These are phyloP conservation scores for Idaea straminata DNA, from an alignment of 2,888 invertebrate species.

Conservation along the genomic window DNA sequence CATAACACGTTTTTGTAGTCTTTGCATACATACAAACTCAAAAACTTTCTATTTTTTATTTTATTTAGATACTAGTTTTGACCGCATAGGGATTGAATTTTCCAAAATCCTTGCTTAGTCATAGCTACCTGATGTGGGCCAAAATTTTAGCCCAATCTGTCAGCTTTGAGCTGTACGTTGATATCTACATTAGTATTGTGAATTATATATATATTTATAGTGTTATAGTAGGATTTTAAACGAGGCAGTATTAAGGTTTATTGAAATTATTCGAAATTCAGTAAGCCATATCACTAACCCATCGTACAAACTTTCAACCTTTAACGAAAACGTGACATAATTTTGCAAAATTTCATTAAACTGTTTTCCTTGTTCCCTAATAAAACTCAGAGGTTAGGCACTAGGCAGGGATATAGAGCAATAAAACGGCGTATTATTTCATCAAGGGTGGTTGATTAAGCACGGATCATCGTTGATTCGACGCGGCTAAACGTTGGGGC, in stretches of 20 bases:
- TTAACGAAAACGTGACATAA: neutral
- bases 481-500: slow-evolving; percentile 40
- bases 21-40: too few species aligned
- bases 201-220: too few species aligned
- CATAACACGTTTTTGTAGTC: too few species aligned
- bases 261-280: neutral
- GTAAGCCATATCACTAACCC: neutral
- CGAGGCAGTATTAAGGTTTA: neutral
- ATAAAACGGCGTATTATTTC: slow-evolving; percentile 26
- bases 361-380: slow-evolving; percentile 7
- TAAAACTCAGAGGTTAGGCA: slow-evolving; percentile 15
- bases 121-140: too few species aligned
- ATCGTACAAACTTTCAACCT: neutral
- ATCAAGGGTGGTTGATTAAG: slow-evolving; percentile 50
- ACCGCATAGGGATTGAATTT: too few species aligned
- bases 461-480: slow-evolving; percentile 55
- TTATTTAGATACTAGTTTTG: too few species aligned
- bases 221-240: too few species aligned
- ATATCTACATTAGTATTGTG: too few species aligned
- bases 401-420: slow-evolving; percentile 20
- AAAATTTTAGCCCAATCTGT: too few species aligned
- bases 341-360: neutral
- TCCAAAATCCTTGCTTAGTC: too few species aligned
- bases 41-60: too few species aligned
- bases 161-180: too few species aligned